These are phyloP conservation scores for Phalloptychus januarius DNA, from an alignment of 2,797 vertebrate genomes.

Conservation along the genomic window DNA sequence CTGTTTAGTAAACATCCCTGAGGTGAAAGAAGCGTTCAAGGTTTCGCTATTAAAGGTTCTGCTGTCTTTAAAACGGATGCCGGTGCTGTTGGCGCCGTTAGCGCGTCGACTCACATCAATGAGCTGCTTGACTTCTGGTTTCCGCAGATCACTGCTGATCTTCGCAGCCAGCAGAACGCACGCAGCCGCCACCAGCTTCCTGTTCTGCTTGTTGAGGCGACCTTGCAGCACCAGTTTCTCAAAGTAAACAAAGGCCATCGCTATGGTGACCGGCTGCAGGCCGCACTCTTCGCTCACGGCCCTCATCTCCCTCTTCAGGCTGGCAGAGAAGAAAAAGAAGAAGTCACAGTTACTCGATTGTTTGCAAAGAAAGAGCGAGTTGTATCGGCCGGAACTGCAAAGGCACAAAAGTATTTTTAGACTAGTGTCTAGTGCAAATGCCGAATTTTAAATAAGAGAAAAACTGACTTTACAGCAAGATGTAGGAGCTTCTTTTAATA, in stretches of 20 bases:
- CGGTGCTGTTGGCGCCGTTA: neutral
- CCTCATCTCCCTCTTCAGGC: conserved; percentile 95
- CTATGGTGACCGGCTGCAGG: conserved; percentile 93
- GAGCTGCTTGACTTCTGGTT: conserved; percentile 92
- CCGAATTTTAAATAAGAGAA: no score
- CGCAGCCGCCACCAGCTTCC: conserved; percentile 93
- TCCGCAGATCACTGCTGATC: conserved; percentile 97
- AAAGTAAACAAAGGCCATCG: conserved; percentile 97
- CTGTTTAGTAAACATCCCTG: neutral
- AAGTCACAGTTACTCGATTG: neutral
- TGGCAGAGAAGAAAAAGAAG: conserved; percentile 45
- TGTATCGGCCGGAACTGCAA: neutral
- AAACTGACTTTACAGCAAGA: no score
- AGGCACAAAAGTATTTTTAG: no score
- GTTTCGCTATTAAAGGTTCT: neutral
- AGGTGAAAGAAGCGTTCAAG: neutral
- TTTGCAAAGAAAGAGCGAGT: neutral
- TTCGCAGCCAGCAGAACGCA: conserved; percentile 96
- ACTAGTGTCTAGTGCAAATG: no score
- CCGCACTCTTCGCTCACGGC: conserved; percentile 90
- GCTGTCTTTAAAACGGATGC: neutral
- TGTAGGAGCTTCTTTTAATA: no score
- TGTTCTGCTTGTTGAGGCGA: conserved; percentile 97
- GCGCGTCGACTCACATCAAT: conserved; percentile 87
- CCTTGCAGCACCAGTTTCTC: conserved; percentile 98